phyloP scores from a whole-genome alignment of 2,888 invertebrate genomes.

The Galeruca laticollis region DNA sequence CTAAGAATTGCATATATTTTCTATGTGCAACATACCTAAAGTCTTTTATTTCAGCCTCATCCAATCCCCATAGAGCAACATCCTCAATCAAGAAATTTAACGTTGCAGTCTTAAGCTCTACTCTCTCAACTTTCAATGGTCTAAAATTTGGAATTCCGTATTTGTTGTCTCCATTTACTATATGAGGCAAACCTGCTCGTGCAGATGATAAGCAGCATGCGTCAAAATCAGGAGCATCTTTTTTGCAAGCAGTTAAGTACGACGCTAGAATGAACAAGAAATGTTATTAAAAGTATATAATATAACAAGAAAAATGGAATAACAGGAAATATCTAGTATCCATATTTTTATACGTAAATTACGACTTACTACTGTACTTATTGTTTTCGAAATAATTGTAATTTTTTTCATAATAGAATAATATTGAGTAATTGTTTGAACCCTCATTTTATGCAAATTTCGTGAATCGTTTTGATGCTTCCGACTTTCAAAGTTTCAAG shows the following conservation, averaged over 20 bases:
- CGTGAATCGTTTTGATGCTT: too few species aligned
- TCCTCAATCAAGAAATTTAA: slow-evolving; percentile 48
- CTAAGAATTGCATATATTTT: too few species aligned
- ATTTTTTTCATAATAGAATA: too few species aligned
- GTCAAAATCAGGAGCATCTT: slow-evolving; percentile 32
- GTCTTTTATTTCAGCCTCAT: slow-evolving; percentile 43
- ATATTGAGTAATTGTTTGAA: too few species aligned
- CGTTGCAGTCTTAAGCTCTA: slow-evolving; percentile 47
- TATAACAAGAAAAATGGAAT: too few species aligned
- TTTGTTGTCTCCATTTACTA: slow-evolving; percentile 47
- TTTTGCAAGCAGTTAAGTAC: slow-evolving; percentile 36
- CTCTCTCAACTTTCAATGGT: slow-evolving; percentile 52
- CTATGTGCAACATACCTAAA: slow-evolving; percentile 45
- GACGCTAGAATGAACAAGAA: slow-evolving; percentile 28
- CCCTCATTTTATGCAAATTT: too few species aligned
- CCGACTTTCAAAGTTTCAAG: too few species aligned
- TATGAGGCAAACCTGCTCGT: slow-evolving; percentile 22
- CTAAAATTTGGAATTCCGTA: slow-evolving; percentile 53
- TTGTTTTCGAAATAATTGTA: too few species aligned
- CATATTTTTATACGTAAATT: too few species aligned
- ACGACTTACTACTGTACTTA: too few species aligned
- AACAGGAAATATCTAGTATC: too few species aligned
- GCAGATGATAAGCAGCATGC: slow-evolving; percentile 31
- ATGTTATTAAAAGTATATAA: not conserved
- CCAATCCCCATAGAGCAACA: slow-evolving; percentile 48